These are phyloP conservation scores for Smutsia gigantea DNA, from an alignment of 2,797 vertebrate species.

Conservation along the genomic window DNA sequence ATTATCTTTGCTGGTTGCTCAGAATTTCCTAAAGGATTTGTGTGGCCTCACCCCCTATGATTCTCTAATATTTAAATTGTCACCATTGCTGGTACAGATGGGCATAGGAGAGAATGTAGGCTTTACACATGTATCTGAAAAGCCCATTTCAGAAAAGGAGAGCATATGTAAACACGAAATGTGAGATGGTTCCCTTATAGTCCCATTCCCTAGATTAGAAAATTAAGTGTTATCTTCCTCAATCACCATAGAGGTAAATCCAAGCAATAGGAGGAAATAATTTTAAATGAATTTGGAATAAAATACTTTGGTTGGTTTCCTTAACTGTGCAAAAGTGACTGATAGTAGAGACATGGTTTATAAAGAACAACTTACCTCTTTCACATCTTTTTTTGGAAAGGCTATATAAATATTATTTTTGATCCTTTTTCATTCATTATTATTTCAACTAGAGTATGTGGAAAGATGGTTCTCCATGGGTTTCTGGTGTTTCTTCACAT, in stretches of 20 bases:
- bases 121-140: neutral
- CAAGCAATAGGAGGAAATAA: neutral
- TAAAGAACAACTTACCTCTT: neutral
- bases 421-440: neutral
- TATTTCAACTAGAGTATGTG: neutral
- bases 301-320: neutral
- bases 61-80: neutral
- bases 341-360: neutral
- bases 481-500: neutral
- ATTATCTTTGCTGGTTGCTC: neutral
- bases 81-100: rapidly evolving
- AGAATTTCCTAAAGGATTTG: neutral
- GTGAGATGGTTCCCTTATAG: neutral
- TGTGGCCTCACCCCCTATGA: rapidly evolving
- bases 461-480: neutral
- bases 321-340: neutral
- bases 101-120: neutral
- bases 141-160: neutral
- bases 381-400: neutral
- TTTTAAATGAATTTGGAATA: neutral
- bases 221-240: neutral
- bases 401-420: neutral
- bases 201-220: neutral
- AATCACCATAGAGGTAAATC: neutral
- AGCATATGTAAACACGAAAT: neutral